Conservation (phyloP, 92 coral and sea anemone species). For the Phenganax subtilis region DNA sequence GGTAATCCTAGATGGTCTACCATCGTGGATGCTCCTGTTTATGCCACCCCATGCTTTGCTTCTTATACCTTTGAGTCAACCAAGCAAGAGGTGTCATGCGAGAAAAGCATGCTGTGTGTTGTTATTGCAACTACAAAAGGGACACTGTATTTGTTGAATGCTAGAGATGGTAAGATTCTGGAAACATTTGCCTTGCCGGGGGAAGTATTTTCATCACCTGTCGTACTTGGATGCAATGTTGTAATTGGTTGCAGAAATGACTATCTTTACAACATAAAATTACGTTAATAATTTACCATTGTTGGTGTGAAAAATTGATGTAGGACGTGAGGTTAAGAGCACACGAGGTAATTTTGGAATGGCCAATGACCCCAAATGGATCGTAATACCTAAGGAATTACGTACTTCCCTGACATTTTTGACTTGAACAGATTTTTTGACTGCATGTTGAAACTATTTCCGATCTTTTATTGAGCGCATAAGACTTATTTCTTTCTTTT, state of each 20-base stretch:
- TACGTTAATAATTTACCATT: background rate
- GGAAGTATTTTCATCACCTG: conserved; percentile 96
- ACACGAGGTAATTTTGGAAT: background rate
- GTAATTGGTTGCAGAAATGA: conserved; percentile 83
- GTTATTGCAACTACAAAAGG: conserved; percentile 54
- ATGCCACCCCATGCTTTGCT: conserved; percentile 71
- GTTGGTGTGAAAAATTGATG: no score
- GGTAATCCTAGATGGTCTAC: conserved; percentile 66
- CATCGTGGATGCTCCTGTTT: conserved; percentile 63
- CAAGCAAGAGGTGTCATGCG: background rate
- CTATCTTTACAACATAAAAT: conserved; percentile 61
- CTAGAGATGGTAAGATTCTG: conserved; percentile 47
- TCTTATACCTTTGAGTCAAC: background rate
- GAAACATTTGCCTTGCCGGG: conserved; percentile 65
- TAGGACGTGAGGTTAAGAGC: background rate
- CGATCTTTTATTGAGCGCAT: no score
- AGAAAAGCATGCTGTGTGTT: background rate
- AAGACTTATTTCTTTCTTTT: no score
- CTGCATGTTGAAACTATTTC: no score
- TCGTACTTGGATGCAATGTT: conserved; percentile 48
- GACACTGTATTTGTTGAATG: conserved; percentile 57
- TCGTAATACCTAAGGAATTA: no score
- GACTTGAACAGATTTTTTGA: no score
- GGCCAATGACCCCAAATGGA: background rate
- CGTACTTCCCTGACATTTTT: no score